Evolutionary conservation across 1,140 invertebrate genomes (phyloP), one percentile per base, ranked within the genome.

Genomic region (Aphaenogaster floridana): DNA sequence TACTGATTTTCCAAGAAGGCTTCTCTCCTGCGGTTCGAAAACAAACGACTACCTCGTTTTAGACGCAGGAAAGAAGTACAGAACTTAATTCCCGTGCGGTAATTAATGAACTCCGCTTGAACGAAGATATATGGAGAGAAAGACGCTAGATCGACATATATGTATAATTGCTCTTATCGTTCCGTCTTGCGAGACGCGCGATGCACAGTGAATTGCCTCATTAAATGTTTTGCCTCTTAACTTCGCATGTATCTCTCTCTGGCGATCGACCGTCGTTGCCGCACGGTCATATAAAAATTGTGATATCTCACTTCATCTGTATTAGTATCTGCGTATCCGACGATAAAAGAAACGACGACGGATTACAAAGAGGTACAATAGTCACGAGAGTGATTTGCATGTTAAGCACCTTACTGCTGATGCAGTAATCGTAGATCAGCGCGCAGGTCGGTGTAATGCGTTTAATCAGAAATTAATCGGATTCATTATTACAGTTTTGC

Each of bases 171-270:
- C 39, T 84, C 80, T 84, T 87, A 87, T 87, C 59, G 68, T 34
- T 68, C 48, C 50, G 79, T 87, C 68, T 84, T 9, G 17, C 54
- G 42, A 42, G 50, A 68, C 39, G 79, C 36, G 50, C 59, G 61
- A 74, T 68, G 80, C 36, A 87, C 57, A 36, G 21, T 84, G 59
- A 87, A 87, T 87, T 84, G 86, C 79, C 77, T 86, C 86, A 74
- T 87, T 87, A 87, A 71, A 74, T 57, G 66, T 71, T 79, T 79
- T 52, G 54, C 66, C 68, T 57, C 59, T 76, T 87, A 84, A 48
- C 69, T 45, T 84, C 5, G 42, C 48, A 28, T 48, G 36, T 80
- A 59, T 81, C 77, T 84, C 39, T 87, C 39, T 39, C 11, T 6
- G 50, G 13, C 50, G 57, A 76, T 36, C 52, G 80, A 63, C n/a